phyloP scores from a whole-genome alignment of 2,797 vertebrate genomes.

The Fringilla coelebs region DNA sequence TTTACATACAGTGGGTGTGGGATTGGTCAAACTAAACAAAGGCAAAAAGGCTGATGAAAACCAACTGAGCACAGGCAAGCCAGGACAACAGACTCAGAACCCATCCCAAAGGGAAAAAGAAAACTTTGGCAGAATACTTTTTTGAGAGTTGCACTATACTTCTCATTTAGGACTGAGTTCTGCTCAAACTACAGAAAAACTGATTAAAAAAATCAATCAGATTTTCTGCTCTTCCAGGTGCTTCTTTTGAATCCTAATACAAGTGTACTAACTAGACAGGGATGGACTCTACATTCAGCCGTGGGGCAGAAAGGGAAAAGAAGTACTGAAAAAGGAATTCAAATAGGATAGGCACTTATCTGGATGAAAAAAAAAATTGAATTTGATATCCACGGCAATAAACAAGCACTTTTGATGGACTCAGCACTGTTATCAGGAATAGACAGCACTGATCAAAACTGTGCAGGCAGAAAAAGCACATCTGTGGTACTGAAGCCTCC shows the following conservation, averaged over 20 bases:
- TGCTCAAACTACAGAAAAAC: neutral
- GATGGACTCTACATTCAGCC: accelerated
- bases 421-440: neutral
- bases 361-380: neutral
- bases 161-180: neutral
- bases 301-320: neutral
- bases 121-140: neutral
- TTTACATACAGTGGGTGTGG: conserved; percentile 14
- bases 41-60: neutral
- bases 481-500: neutral
- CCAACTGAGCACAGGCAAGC: neutral
- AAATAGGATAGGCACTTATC: neutral
- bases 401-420: neutral
- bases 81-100: neutral
- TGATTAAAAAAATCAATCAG: neutral
- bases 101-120: neutral
- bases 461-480: neutral
- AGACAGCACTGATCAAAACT: neutral
- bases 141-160: neutral
- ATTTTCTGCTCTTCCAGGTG: neutral
- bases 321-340: neutral
- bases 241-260: neutral
- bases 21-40: conserved; percentile 27
- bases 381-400: neutral
- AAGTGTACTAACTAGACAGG: neutral